phyloP scores from a whole-genome alignment of 1,140 invertebrate genomes.

The Drosophila mauritiana region DNA sequence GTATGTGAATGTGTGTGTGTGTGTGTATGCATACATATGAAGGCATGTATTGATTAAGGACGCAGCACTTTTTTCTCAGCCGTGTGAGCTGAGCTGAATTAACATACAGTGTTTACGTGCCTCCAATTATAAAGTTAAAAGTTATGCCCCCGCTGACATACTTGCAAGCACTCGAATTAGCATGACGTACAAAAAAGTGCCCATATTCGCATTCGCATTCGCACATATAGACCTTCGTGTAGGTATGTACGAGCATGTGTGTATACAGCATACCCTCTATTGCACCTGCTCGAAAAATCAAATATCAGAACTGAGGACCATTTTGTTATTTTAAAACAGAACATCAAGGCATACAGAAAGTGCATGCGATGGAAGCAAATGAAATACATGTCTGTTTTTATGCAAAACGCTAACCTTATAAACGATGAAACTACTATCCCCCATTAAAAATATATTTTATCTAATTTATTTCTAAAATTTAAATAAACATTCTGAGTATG shows the following conservation, averaged over 20 bases:
- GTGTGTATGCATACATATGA: slow-evolving; percentile 51
- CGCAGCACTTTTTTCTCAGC: slow-evolving; percentile 15
- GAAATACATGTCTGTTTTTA: too few species aligned
- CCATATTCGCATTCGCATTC: slow-evolving; percentile 9
- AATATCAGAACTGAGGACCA: not conserved
- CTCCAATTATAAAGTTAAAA: slow-evolving; percentile 36
- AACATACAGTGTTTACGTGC: slow-evolving; percentile 40
- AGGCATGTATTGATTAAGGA: slow-evolving; percentile 39
- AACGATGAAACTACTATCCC: too few species aligned
- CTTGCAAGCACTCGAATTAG: slow-evolving; percentile 10
- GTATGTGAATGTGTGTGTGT: slow-evolving; percentile 25
- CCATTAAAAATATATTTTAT: not conserved
- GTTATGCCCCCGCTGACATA: slow-evolving; percentile 29
- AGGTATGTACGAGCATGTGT: slow-evolving; percentile 36
- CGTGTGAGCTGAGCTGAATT: slow-evolving; percentile 30
- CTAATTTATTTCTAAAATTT: not conserved
- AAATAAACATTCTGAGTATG: not conserved
- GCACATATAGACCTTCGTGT: slow-evolving; percentile 30
- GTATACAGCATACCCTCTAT: slow-evolving; percentile 36
- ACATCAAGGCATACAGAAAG: not conserved
- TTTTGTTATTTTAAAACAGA: not conserved
- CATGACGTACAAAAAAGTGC: slow-evolving; percentile 3
- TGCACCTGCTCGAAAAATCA: slow-evolving; percentile 20
- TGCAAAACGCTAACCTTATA: too few species aligned
- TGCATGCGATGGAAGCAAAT: not conserved